Evolutionary conservation across 1,140 invertebrate species (phyloP), one percentile per base, ranked within the genome.

Genomic region (Matsumurasca onukii): DNA sequence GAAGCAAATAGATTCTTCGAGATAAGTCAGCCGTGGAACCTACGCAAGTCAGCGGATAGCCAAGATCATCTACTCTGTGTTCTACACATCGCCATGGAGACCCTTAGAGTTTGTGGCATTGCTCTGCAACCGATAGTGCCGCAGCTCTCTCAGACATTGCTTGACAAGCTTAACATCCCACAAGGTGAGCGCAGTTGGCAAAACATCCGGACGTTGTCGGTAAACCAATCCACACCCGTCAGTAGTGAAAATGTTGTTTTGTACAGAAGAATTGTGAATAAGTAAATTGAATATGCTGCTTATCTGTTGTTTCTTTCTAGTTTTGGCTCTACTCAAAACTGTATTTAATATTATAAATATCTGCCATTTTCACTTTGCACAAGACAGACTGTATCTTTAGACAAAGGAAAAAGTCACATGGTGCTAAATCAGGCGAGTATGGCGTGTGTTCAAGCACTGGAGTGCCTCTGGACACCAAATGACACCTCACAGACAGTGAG

Each of bases 51-150:
- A 48, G 72, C 75, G 0, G 77, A 83, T 66, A 74, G 74, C 27
- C 70, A 78, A n/a, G 75, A 80, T 61, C 78, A 90, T 73, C 77
- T 98, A 12, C 82, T 90, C 70, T 85, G 85, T 22, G 84, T 97
- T 20, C 82, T 98, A 66, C 89, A 91, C 75, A 76, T 98, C 17
- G 87, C 90, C 51, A 82, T 98, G 77, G 96, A 98, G 82, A 88
- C 88, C 1, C 78, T 94, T 24, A 84, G 94, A 75, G 85, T 77
- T 29, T 85, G 86, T 73, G 87, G 85, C 25, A 87, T 97, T 67
- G 83, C 93, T 24, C 79, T 98, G 24, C 87, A 90, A 73, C 97
- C 97, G 0, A 86, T 98, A 30, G 85, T 95, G 62, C 97, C 97
- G 13, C 82, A 82, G 57, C 76, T 96, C 68, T 78, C 86, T 0